Evolutionary conservation across 2,888 invertebrate genomes (phyloP), one percentile per base, ranked within the genome.

Genomic region (Lepidochitona cinerea): DNA sequence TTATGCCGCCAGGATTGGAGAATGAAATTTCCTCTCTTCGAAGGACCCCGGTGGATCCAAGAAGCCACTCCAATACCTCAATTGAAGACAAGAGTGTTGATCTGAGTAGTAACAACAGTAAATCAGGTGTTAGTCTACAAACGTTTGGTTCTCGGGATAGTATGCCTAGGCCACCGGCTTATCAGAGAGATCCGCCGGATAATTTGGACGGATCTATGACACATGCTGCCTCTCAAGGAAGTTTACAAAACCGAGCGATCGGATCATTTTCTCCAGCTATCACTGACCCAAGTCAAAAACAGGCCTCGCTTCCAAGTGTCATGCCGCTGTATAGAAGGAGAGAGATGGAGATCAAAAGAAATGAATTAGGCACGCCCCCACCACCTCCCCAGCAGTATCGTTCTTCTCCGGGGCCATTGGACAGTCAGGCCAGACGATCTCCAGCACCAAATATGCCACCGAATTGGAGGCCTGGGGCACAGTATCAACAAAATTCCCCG

Each of bases 11-110:
- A 23, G 67, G 79, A 65, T 72, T 83, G 18, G 85, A 85, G 69
- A 85, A 85, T 72, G 84, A 85, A 72, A 78, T 84, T 18, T 79
- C 83, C 70, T 83, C 81, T 6, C 75, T 81, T 26, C 74, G 77
- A 52, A 70, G 33, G 53, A 79, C 37, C 33, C 66, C 66, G 1
- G 66, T 66, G 37, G 37, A 37, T 3, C 12, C 35, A 1, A 35
- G 66, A 37, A 1, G 35, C 1, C 37, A 66, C 9, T 66, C 66
- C 3, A 66, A 66, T 26, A 35, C 37, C 9, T 66, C 66, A 1
- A 18, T 37, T 18, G 36, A 66, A 4, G 66, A 66, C 37, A 35
- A 26, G 66, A 66, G 66, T 35, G 37, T 66, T 5, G 66, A 66
- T 36, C 35, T 66, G 35, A 37, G 66, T 26, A 66, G 66, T 66